Evolutionary conservation across 2,888 invertebrate species (phyloP), one percentile per base, ranked within the genome.

Genomic region (Drosophila emarginata): DNA sequence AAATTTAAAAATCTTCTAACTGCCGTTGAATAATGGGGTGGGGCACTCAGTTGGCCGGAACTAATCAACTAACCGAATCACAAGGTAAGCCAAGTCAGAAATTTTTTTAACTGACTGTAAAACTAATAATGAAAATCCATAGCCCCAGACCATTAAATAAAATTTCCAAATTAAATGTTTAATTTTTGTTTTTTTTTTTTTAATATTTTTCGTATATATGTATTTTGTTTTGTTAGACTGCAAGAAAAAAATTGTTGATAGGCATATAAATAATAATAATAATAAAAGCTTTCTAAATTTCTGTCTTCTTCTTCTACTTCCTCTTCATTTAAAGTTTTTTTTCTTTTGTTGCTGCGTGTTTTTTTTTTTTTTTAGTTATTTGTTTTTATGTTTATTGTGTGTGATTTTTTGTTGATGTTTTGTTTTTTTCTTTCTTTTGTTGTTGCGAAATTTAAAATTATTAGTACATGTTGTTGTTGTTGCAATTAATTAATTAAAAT

Each of bases 401-500:
- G 60, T 64, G 62, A 54, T 73, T 64, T 40, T 71, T 62, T 61
- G 58, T 52, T 54, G 51, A 15, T 50, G 40, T 53, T 51, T 61
- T 65, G 51, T 59, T 66, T 68, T 26, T 63, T 70, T 74, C 56
- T 66, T 68, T 26, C 60, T 70, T 74, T 67, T 52, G 64, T 61
- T 64, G 18, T 75, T 72, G 77, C 77, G 77, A 84, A 75, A 67
- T 81, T 66, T 67, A 81, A 45, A 69, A 65, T 76, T 79, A 84
- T 84, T 84, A 87, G 84, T 84, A 86, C 68, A 81, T 72, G 57
- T 69, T 69, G 68, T 76, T 68, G 61, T 62, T 72, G 39, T 37
- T 57, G 40, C 7, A 23, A 45, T 53, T 45, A 45, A 45, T 45
- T 21, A 45, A 60, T 64, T 23, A 36, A 54, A 36, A 54, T 54